phyloP scores from a whole-genome alignment of 1,140 invertebrate species.

The Papilio glaucus region DNA sequence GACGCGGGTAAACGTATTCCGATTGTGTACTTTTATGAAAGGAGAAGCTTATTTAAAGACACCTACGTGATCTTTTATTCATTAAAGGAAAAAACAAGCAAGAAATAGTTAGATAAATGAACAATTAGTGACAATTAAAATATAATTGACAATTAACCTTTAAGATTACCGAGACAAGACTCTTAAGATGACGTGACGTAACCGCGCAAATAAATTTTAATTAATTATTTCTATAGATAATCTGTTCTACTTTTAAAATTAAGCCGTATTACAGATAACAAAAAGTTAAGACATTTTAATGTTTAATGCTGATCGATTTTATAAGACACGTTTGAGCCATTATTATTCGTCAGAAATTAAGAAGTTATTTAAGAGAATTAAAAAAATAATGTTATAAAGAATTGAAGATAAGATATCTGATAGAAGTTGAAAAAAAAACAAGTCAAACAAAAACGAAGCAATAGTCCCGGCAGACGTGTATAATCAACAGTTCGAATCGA shows the following conservation, averaged over 20 bases:
- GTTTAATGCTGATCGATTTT: background rate
- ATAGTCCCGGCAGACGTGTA: background rate
- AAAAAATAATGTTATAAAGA: background rate
- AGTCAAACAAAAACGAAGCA: background rate
- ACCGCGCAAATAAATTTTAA: conserved; percentile 1
- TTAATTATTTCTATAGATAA: conserved; percentile 1
- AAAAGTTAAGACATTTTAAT: conserved; percentile 7
- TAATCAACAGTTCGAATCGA: background rate
- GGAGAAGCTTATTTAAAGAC: too few species aligned
- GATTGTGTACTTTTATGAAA: too few species aligned
- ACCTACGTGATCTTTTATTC: too few species aligned
- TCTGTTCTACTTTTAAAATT: background rate
- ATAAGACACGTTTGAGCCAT: background rate
- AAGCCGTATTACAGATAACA: background rate
- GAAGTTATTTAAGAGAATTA: background rate
- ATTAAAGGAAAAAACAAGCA: background rate
- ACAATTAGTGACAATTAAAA: background rate
- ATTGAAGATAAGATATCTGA: background rate
- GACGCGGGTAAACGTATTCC: too few species aligned
- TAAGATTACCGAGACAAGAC: background rate
- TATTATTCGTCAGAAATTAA: background rate
- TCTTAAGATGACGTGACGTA: background rate
- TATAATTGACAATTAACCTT: background rate
- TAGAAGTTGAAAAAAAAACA: background rate
- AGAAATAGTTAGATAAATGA: background rate